Conservation (phyloP, 2,113 vertebrate genomes). For the Aegithalos caudatus region DNA sequence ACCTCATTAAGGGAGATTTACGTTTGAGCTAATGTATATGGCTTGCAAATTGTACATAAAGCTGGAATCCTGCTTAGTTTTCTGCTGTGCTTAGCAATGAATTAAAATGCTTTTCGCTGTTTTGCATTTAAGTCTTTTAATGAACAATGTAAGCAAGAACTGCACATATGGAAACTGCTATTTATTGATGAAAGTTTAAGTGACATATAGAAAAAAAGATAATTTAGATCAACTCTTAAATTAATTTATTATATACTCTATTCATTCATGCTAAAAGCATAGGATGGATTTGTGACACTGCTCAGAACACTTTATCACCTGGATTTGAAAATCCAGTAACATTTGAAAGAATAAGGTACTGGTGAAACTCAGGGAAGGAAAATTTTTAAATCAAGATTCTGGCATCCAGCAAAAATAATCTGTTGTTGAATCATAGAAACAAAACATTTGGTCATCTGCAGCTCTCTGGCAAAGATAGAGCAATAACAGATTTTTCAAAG, state of each 20-base stretch:
- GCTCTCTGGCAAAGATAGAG: not conserved
- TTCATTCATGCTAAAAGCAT: not conserved
- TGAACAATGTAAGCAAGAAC: not conserved
- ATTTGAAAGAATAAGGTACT: not conserved
- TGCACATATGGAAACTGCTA: not conserved
- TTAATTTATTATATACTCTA: not conserved
- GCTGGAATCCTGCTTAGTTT: constrained; percentile 35
- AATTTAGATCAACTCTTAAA: not conserved
- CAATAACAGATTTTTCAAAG: not conserved
- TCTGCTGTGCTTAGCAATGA: constrained; percentile 40
- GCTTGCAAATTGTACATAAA: constrained; percentile 22
- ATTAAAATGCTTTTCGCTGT: not conserved
- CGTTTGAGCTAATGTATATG: not conserved
- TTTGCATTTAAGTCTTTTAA: not conserved
- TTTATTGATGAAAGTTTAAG: not conserved
- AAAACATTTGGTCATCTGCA: not conserved
- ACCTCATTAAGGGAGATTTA: constrained; percentile 53
- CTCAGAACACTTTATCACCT: not conserved
- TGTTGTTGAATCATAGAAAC: not conserved
- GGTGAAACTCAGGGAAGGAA: not conserved
- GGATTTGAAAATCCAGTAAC: not conserved
- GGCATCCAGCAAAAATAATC: not conserved
- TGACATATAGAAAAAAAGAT: not conserved
- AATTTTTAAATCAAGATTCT: not conserved
- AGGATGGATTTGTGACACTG: not conserved